Percentiles rank a stretch among this genome's conserved stretches.
phyloP scores from a whole-genome alignment of 2,888 invertebrate genomes.

The Plebejus argus region DNA sequence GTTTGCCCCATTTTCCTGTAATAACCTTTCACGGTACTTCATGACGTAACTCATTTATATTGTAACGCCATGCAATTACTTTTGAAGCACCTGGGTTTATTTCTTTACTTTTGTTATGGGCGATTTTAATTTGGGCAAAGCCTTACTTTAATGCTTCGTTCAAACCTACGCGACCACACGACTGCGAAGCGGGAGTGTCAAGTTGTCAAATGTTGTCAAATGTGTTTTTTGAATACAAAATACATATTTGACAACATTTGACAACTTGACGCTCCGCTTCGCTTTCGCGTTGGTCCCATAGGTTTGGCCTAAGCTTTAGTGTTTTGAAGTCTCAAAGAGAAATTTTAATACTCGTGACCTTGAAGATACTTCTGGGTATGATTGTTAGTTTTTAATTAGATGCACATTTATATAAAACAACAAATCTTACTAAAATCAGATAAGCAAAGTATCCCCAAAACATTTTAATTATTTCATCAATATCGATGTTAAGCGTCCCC shows the following conservation, averaged over 20 bases:
- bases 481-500: not conserved
- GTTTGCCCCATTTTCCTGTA: constrained; percentile 11
- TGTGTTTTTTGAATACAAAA: no score
- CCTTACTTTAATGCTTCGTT: no score
- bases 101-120: not conserved
- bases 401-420: not conserved
- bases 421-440: not conserved
- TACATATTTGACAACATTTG: no score
- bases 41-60: constrained; percentile 21
- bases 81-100: not conserved
- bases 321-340: not conserved
- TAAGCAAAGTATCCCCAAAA: not conserved
- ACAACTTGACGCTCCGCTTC: no score
- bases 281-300: no score
- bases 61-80: constrained; percentile 21
- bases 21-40: constrained; percentile 14
- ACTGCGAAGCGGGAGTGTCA: no score
- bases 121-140: not conserved
- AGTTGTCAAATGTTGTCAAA: no score
- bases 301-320: no score
- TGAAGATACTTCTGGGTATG: not conserved
- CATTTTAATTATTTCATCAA: not conserved
- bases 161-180: no score
- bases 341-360: not conserved
- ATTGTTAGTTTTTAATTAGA: not conserved